Conservation (phyloP, 2,797 vertebrate genomes). For the Anguilla megastoma region DNA sequence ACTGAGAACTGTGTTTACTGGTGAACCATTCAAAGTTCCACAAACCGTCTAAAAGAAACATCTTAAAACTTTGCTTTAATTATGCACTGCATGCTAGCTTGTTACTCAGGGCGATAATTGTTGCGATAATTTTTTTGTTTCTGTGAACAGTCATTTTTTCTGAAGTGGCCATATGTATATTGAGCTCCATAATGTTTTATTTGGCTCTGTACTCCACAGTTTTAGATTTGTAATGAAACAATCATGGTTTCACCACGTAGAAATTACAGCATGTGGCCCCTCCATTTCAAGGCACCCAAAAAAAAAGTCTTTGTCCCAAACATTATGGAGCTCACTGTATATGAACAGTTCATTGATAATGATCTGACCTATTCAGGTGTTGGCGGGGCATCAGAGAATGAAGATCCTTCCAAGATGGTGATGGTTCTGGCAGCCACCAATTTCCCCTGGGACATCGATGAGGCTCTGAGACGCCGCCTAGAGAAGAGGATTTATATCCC, state of each 20-base stretch:
- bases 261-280: no score
- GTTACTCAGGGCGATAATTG: background rate
- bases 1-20: background rate
- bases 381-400: slow-evolving; percentile 89
- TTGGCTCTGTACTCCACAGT: no score
- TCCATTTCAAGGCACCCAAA: no score
- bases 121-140: background rate
- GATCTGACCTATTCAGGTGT: slow-evolving; percentile 77
- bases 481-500: slow-evolving; percentile 99
- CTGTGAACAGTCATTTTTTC: background rate
- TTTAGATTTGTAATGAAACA: no score
- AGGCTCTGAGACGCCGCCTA: slow-evolving; percentile 90
- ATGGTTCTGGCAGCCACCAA: slow-evolving; percentile 99
- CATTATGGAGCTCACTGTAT: background rate
- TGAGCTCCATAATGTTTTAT: no score
- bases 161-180: background rate
- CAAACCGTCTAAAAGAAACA: background rate
- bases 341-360: background rate
- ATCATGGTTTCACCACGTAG: no score
- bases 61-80: background rate
- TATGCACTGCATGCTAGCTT: background rate
- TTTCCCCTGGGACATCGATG: slow-evolving; percentile 99
- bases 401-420: slow-evolving; percentile 98
- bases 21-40: background rate
- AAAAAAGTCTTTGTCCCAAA: no score